Percentiles rank a stretch among this genome's conserved stretches.
Evolutionary conservation across 2,888 invertebrate genomes (phyloP).

Genomic region (Saturnia pavonia): DNA sequence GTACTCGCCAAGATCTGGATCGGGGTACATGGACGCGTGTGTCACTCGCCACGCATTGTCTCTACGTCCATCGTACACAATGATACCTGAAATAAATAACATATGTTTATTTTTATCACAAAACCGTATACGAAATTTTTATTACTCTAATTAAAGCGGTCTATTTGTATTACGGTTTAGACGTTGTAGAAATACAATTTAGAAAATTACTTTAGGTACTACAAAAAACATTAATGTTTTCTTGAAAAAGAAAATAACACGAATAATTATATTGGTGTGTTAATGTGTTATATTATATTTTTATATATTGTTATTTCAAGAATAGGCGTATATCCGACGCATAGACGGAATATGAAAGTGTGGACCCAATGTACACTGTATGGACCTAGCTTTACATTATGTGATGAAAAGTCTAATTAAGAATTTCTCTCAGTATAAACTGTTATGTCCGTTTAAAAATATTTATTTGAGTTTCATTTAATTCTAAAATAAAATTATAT

Average conservation of each 20-base stretch:
- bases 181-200: neutral
- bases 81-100: constrained; percentile 59
- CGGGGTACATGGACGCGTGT: constrained; percentile 92
- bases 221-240: neutral
- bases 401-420: neutral
- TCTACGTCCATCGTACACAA: constrained; percentile 85
- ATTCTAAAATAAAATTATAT: neutral
- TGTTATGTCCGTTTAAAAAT: neutral
- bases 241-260: neutral
- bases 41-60: constrained; percentile 91
- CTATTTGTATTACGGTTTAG: neutral
- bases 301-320: too few species aligned
- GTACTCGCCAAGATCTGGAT: constrained; percentile 89
- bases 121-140: neutral
- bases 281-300: too few species aligned
- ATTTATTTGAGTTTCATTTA: neutral
- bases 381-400: neutral
- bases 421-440: neutral
- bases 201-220: neutral
- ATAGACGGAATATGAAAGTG: too few species aligned
- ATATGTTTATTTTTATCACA: neutral
- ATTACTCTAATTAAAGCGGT: neutral
- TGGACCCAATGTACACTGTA: neutral
- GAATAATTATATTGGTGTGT: neutral
- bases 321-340: too few species aligned